Percentiles rank a stretch among this genome's conserved stretches.
phyloP scores from a whole-genome alignment of 2,888 invertebrate genomes.

The Orthonevra nobilis region DNA sequence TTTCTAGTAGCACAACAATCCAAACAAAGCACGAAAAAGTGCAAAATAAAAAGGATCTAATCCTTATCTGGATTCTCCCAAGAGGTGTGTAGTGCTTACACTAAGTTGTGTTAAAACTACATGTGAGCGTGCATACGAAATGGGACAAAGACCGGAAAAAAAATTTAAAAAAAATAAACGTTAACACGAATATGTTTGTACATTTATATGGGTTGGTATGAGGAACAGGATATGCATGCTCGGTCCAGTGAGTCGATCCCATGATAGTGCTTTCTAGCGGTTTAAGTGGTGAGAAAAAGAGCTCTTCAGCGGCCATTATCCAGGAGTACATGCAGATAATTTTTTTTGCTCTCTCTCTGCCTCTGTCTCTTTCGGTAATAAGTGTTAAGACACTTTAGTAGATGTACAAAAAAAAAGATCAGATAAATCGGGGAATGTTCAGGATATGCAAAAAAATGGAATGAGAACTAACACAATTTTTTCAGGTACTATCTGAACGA shows the following conservation, averaged over 20 bases:
- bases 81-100: slow-evolving; percentile 31
- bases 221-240: slow-evolving; percentile 15
- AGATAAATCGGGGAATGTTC: no score
- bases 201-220: slow-evolving; percentile 15
- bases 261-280: slow-evolving; percentile 25
- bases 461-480: no score
- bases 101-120: slow-evolving; percentile 27
- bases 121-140: slow-evolving; percentile 52
- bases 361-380: no score
- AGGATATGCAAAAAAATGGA: no score
- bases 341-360: no score
- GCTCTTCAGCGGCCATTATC: slow-evolving; percentile 38
- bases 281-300: slow-evolving; percentile 21
- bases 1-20: neutral
- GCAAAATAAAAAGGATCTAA: neutral
- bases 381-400: no score
- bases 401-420: no score
- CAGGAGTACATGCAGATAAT: neutral
- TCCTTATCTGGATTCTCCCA: slow-evolving; percentile 22
- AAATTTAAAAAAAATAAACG: slow-evolving; percentile 15
- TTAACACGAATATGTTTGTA: slow-evolving; percentile 4
- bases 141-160: slow-evolving; percentile 27
- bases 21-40: neutral
- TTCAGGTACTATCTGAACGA: no score
- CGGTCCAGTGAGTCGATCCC: slow-evolving; percentile 19